A percentile compares a stretch with the other conserved stretches of the same genome.
Conservation (phyloP, 2,113 vertebrate genomes). For the Myiozetetes cayanensis region DNA sequence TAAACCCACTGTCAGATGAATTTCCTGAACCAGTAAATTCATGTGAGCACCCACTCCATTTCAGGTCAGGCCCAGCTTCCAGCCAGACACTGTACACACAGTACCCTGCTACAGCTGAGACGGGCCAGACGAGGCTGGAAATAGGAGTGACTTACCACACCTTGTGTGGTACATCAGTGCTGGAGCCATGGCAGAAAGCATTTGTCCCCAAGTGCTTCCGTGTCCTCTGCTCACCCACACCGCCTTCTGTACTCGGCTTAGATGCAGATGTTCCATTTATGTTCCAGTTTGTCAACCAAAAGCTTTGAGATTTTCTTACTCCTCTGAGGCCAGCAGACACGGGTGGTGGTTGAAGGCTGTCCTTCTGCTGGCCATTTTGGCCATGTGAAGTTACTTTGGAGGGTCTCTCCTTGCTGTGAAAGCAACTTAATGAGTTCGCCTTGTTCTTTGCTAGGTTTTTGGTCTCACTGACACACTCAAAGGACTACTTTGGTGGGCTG, state of each 20-base stretch:
- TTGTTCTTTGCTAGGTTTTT: not conserved
- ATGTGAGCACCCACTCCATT: fast-evolving
- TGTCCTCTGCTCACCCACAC: not conserved
- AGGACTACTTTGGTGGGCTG: not conserved
- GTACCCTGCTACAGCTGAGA: not conserved
- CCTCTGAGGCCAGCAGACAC: not conserved
- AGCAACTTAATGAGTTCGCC: not conserved
- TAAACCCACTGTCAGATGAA: not conserved
- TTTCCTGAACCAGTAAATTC: not conserved
- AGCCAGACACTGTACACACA: not conserved
- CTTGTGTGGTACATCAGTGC: not conserved
- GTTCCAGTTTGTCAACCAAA: not conserved
- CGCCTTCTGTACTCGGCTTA: fast-evolving
- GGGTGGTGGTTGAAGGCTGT: not conserved
- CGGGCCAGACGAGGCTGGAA: not conserved
- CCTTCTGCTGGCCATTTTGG: not conserved
- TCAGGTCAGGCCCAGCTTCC: not conserved
- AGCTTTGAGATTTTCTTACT: not conserved
- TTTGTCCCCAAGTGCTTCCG: not conserved
- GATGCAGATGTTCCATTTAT: conserved; percentile 1
- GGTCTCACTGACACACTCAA: not conserved
- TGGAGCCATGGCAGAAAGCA: not conserved
- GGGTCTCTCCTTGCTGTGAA: not conserved
- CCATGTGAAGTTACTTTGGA: not conserved
- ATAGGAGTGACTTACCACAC: not conserved